Base-by-base conservation (phyloP, 30 jellyfish, hydroid and myxozoan genomes). In the Calvadosia cruxmelitensis region DNA sequence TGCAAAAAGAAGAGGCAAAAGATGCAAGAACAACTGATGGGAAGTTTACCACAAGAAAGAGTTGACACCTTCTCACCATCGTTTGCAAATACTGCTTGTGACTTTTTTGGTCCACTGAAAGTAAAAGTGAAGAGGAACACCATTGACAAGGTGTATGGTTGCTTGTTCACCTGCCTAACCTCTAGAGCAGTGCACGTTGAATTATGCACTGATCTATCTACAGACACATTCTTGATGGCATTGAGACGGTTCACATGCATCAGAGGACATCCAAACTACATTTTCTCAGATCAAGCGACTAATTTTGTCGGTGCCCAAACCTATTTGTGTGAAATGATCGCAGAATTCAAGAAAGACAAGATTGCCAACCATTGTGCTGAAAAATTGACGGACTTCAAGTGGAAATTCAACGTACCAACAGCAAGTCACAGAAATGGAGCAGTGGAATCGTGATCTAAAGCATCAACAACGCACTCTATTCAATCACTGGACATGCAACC, bases 31-130 rank as follows among this genome's bases (percentile, higher is more conserved):
- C 76, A 5, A 48, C 1, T 1, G 68, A 2, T 67, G 76, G 76
- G 70, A 27, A 24, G 25, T 33, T 48, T 2, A 24, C 24, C 73
- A 28, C 25, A n/a, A 27, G 28, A 12, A 23, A 2, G 76, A 1
- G 30, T 2, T 1, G 2, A 1, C 16, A n/a, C n/a, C n/a, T 30
- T 3, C 1, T 68, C 68, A 33, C 27, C 76, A 1, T 3, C 66
- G 20, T 2, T 30, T 30, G 7, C 29, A 31, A 29, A 27, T 33
- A 16, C 50, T n/a, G 75, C 68, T 13, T 67, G 26, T 0, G 75
- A 66, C 30, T 16, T n/a, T n/a, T 66, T 66, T 66, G 75, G 75
- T 66, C 75, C 75, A 15, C 34, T 67, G 5, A 1, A 1, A 30
- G 34, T 67, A 5, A 67, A 67, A 35, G 31, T 24, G n/a, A 36